Conservation (phyloP, 2,797 vertebrate genomes). For the Crocodylus rhombifer region DNA sequence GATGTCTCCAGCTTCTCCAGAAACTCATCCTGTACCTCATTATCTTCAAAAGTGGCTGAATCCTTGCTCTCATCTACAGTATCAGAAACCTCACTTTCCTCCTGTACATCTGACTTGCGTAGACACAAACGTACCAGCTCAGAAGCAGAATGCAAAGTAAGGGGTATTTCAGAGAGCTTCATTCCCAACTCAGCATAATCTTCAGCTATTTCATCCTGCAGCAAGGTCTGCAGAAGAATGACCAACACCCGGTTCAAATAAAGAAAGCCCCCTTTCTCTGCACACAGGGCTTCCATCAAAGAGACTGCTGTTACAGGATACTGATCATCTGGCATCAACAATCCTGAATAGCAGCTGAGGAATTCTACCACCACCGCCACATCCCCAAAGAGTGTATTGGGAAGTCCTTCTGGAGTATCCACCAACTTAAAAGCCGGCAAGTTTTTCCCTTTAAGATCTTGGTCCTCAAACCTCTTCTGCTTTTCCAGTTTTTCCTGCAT, state of each 20-base stretch:
- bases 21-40: constrained; percentile 92
- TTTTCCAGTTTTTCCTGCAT: constrained; percentile 90
- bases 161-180: constrained; percentile 95
- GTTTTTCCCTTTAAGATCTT: constrained; percentile 87
- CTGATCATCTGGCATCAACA: constrained; percentile 94
- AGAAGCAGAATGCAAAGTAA: constrained; percentile 94
- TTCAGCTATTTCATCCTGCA: constrained; percentile 97
- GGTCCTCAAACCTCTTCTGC: constrained; percentile 93
- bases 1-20: constrained; percentile 93
- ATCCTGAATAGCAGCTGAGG: constrained; percentile 91
- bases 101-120: constrained; percentile 91
- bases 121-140: constrained; percentile 95
- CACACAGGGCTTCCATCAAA: constrained; percentile 93
- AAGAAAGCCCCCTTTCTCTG: constrained; percentile 93
- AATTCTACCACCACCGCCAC: constrained; percentile 97
- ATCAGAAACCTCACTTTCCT: constrained; percentile 86
- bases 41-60: constrained; percentile 85
- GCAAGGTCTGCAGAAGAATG: constrained; percentile 93
- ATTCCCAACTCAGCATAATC: constrained; percentile 96
- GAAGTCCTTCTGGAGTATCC: constrained; percentile 95
- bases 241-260: constrained; percentile 95
- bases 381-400: constrained; percentile 94
- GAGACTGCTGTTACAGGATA: constrained; percentile 92
- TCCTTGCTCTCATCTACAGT: constrained; percentile 81
- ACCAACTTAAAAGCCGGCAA: constrained; percentile 91